Base-by-base conservation (phyloP, 2,113 vertebrate genomes). In the Alexandromys fortis region DNA sequence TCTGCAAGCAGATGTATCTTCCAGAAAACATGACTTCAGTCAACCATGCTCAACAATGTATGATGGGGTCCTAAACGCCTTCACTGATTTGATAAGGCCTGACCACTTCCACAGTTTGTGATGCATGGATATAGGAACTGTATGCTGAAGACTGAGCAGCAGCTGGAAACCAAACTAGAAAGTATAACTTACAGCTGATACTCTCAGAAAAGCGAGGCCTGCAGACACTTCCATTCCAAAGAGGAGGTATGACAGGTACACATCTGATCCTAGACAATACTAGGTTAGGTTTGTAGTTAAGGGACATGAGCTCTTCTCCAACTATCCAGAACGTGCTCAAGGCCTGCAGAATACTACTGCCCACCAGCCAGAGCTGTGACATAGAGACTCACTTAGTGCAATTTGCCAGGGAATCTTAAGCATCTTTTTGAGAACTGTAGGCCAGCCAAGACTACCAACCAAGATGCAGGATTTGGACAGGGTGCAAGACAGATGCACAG, bases 11-110 rank as follows among this genome's bases (percentile, higher is more conserved):
- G 45, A 73, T 52, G 45, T 93, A 81, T 30, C 76, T 75, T 55
- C 22, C 67, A 88, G 61, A 92, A 52, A 81, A 79, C 35, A 61
- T 47, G 83, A 81, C 58, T 76, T 49, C 92, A 68, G 9, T 81
- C 88, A 81, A 35, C 12, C 52, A 42, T 33, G 78, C 52, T 92
- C 52, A 75, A 17, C 67, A 61, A n/a, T 61, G 17, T n/a, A 58
- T 42, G 55, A 35, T 38, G 68, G 65, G 38, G 82, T 90, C 92
- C 91, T 68, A 52, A 68, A 86, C 58, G 21, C 19, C 76, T 4
- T 22, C 21, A 38, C 63, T 13, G 16, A 73, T 63, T 89, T 76
- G 26, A 30, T 86, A 75, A 72, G 38, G 7, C 19, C 45, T 86
- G 30, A 35, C 13, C 83, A 70, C 78, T 33, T 73, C 52, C 52